phyloP scores from a whole-genome alignment of 1,140 invertebrate species.

The Hyles vespertilio region DNA sequence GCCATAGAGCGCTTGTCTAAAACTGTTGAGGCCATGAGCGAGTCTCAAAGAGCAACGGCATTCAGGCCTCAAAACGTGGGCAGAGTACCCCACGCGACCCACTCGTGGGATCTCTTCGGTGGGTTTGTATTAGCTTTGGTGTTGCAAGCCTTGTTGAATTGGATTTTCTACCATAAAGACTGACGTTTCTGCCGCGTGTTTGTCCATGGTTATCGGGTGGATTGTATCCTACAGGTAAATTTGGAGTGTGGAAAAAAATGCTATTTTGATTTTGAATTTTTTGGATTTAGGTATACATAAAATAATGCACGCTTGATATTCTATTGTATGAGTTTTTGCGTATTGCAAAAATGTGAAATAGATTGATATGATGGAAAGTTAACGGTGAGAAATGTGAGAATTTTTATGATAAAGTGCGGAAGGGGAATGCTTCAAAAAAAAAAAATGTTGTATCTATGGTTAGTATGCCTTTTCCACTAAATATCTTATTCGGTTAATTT shows the following conservation, averaged over 20 bases:
- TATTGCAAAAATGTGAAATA: too few species aligned
- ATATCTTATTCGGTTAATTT: too few species aligned
- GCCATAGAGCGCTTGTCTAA: conserved; percentile 48
- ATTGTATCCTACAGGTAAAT: background rate
- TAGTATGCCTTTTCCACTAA: too few species aligned
- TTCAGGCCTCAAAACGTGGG: conserved; percentile 30
- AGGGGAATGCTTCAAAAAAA: too few species aligned
- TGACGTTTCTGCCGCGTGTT: conserved; percentile 20
- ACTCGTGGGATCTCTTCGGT: conserved; percentile 55
- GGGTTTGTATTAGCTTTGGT: conserved; percentile 59
- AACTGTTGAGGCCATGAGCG: conserved; percentile 37
- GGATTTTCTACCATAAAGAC: conserved; percentile 60
- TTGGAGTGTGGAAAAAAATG: background rate
- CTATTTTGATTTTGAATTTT: too few species aligned
- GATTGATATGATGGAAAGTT: too few species aligned
- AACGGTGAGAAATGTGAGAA: too few species aligned
- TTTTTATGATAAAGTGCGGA: too few species aligned
- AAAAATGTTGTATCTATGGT: too few species aligned
- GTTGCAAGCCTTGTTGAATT: conserved; percentile 53
- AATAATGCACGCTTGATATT: too few species aligned
- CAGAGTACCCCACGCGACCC: conserved; percentile 22
- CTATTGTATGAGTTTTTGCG: too few species aligned
- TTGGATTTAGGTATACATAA: too few species aligned
- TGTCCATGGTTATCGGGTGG: background rate
- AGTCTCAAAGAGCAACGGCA: conserved; percentile 30